Evolutionary conservation across 2,113 vertebrate genomes (phyloP).

Genomic region (Plestiodon gilberti): DNA sequence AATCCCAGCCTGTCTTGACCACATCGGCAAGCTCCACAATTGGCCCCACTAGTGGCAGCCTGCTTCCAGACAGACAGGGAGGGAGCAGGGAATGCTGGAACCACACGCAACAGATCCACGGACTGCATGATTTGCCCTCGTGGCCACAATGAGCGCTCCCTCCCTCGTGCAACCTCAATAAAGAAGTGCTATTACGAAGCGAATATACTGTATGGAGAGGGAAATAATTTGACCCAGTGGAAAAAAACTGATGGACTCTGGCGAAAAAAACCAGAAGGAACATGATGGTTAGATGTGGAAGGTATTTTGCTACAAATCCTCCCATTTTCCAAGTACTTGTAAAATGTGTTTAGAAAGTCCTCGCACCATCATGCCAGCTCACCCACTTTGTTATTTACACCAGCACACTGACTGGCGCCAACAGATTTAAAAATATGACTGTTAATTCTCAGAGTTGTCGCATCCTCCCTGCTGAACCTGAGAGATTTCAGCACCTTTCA

Average conservation of each 20-base stretch:
- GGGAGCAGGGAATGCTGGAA: too few relatives aligned
- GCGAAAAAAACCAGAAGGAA: neutral
- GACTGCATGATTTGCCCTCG: too few relatives aligned
- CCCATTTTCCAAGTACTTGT: neutral
- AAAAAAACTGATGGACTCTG: neutral
- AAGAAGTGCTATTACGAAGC: neutral
- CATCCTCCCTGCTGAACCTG: neutral
- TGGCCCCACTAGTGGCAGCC: too few relatives aligned
- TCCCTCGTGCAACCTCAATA: too few relatives aligned
- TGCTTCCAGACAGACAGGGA: too few relatives aligned
- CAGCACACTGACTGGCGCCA: neutral
- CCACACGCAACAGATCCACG: too few relatives aligned
- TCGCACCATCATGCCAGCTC: accelerated
- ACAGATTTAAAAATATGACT: neutral
- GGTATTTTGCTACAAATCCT: neutral
- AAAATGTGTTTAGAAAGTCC: neutral
- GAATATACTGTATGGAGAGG: neutral
- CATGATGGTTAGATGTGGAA: neutral
- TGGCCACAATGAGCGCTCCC: neutral
- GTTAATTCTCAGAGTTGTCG: neutral
- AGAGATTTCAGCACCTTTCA: neutral
- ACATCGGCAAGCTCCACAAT: too few relatives aligned
- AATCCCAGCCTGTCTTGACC: too few relatives aligned
- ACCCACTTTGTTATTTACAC: neutral
- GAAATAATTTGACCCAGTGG: neutral